Conservation (phyloP, 2,113 vertebrate species). For the Austrofundulus limnaeus region DNA sequence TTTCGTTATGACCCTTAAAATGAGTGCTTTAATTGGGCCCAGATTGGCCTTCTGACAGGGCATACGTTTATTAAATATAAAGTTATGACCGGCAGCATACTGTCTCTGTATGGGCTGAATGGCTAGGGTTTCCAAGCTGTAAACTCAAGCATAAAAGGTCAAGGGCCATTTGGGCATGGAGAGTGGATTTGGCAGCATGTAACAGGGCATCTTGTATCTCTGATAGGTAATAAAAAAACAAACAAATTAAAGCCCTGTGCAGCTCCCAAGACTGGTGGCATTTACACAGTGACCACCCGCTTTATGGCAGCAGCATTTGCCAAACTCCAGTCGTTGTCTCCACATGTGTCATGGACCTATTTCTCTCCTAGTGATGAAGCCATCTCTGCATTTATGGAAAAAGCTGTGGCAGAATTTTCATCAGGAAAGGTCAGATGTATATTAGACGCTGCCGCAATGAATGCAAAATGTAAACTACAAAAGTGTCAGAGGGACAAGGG, state of each 20-base stretch:
- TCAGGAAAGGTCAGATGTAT: conserved; percentile 33
- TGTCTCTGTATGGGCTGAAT: conserved; percentile 4
- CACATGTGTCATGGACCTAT: conserved; percentile 54
- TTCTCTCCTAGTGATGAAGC: conserved; percentile 44
- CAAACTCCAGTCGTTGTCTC: conserved; percentile 49
- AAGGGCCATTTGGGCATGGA: conserved; percentile 62
- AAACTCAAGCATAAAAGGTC: conserved; percentile 70
- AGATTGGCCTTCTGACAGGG: conserved; percentile 46
- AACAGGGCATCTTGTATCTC: conserved; percentile 56
- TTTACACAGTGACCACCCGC: conserved; percentile 59
- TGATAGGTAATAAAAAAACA: conserved; percentile 67
- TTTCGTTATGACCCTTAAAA: conserved; percentile 47
- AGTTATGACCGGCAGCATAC: conserved; percentile 46
- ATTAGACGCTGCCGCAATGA: neutral
- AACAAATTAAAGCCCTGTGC: conserved; percentile 63
- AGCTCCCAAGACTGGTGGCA: conserved; percentile 60
- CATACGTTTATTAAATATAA: conserved; percentile 51
- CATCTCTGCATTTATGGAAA: conserved; percentile 25
- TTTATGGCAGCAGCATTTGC: conserved; percentile 62
- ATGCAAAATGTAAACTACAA: no score
- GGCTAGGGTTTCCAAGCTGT: conserved; percentile 42
- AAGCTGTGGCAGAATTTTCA: conserved; percentile 10
- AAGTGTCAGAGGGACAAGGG: neutral
- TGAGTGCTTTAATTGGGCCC: conserved; percentile 58
- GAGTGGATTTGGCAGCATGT: conserved; percentile 66